Percentiles rank a stretch among this genome's conserved stretches.
Conservation (phyloP, 2,888 invertebrate species). For the Baccha elongata region DNA sequence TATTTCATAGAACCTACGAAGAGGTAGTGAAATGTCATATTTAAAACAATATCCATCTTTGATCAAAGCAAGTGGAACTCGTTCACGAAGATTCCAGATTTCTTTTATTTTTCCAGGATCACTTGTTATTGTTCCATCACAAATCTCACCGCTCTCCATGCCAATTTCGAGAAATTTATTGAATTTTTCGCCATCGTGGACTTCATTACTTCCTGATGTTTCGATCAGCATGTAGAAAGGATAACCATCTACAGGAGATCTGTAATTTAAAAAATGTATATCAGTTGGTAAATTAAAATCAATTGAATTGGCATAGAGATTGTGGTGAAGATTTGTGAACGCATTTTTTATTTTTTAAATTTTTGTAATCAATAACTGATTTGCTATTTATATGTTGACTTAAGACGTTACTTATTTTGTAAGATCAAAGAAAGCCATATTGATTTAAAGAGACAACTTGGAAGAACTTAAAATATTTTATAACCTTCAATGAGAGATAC, state of each 20-base stretch:
- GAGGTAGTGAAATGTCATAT: constrained; percentile 96
- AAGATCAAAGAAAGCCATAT: too few relatives aligned
- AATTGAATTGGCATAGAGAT: too few relatives aligned
- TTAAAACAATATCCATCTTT: constrained; percentile 96
- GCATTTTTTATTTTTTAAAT: too few relatives aligned
- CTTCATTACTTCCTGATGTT: constrained; percentile 92
- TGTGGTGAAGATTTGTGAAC: too few relatives aligned
- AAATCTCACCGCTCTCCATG: constrained; percentile 88
- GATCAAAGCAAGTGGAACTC: constrained; percentile 89
- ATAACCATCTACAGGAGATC: constrained; percentile 85
- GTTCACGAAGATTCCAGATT: constrained; percentile 94
- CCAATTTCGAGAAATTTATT: constrained; percentile 89
- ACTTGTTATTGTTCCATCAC: constrained; percentile 93
- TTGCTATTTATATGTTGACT: too few relatives aligned
- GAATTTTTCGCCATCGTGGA: constrained; percentile 95
- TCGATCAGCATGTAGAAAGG: constrained; percentile 94
- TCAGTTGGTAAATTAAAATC: too few relatives aligned
- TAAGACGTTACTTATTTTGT: too few relatives aligned
- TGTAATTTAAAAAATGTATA: constrained; percentile 44
- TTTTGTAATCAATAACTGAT: too few relatives aligned
- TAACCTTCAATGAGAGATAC: too few relatives aligned
- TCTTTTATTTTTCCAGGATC: constrained; percentile 91
- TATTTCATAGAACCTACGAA: constrained; percentile 91
- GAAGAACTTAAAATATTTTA: too few relatives aligned
- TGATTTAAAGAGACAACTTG: too few relatives aligned